Base-by-base conservation (phyloP, 2,888 invertebrate genomes). In the Drosophila stalkeri region DNA sequence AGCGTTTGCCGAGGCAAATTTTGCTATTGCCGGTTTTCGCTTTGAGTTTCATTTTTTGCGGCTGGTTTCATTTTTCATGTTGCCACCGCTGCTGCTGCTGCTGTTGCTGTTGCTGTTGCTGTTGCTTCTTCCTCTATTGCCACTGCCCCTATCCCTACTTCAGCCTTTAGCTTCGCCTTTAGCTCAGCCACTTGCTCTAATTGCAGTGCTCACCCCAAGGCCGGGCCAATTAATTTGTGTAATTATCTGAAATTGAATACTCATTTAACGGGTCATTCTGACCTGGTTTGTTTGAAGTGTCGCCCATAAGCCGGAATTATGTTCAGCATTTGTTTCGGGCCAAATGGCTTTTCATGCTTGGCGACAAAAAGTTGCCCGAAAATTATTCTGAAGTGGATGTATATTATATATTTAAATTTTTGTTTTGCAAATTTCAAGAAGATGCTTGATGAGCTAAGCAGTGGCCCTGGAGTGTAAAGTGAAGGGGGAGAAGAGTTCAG, bases 221-320 rank as follows among this genome's bases (percentile, higher is more conserved):
- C 84, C 82, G 64, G 56, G 11, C 68, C 66, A 81, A 84, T 84
- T 86, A 82, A 86, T 84, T 80, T 80, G 80, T 70, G 84, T 87
- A 84, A 86, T 84, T 86, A 84, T 67, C 77, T 80, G 84, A 86
- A 86, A 86, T 84, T 86, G 75, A 82, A 84, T 72, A 82, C 72
- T 75, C 87, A 77, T 84, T 84, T 80, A 79, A 57, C 79, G 80
- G 81, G 77, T 77, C 81, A 71, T 69, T 81, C 63, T 63, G 47
- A 43, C 49, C 60, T 39, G 37, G 20, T 41, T 49, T 16, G 39
- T 11, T 39, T 49, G 11, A 60, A 49, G 60, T 60, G 49, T 31
- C 60, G 39, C 18, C 9, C 60, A 49, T 31, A 39, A 49, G 27
- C 39, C 31, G 20, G 39, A 60, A 49, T 49, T 49, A 59, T 46